Evolutionary conservation across 1,140 invertebrate genomes (phyloP).

Genomic region (Kradibia gibbosae): DNA sequence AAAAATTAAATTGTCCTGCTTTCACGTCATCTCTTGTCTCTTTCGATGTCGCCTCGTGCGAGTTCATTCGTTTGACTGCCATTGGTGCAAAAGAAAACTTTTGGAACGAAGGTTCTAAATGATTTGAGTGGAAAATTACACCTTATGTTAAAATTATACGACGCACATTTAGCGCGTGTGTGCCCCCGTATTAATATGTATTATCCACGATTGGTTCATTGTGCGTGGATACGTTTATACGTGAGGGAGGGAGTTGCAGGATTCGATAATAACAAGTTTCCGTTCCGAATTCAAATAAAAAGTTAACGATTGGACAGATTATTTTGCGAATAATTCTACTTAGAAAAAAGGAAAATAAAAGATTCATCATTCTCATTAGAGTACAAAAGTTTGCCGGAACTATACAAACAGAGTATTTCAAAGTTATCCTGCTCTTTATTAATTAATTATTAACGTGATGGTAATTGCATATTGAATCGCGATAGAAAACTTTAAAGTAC

Average conservation of each 20-base stretch:
- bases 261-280: neutral
- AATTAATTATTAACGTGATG: neutral
- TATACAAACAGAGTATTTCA: neutral
- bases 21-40: neutral
- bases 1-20: conserved; percentile 48
- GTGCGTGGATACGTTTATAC: no score
- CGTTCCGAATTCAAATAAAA: neutral
- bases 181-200: neutral
- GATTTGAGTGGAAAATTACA: conserved; percentile 36
- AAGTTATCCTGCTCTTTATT: neutral
- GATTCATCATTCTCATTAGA: neutral
- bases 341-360: neutral
- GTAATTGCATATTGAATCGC: neutral
- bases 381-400: neutral
- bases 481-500: neutral
- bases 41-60: neutral
- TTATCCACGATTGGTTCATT: no score
- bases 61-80: neutral
- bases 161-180: neutral
- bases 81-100: conserved; percentile 13
- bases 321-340: neutral
- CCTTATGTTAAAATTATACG: neutral
- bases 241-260: no score
- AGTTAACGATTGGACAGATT: neutral
- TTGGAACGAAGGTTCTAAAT: neutral